phyloP scores from a whole-genome alignment of 2,113 vertebrate species.

The Psittacula cyanocephala region DNA sequence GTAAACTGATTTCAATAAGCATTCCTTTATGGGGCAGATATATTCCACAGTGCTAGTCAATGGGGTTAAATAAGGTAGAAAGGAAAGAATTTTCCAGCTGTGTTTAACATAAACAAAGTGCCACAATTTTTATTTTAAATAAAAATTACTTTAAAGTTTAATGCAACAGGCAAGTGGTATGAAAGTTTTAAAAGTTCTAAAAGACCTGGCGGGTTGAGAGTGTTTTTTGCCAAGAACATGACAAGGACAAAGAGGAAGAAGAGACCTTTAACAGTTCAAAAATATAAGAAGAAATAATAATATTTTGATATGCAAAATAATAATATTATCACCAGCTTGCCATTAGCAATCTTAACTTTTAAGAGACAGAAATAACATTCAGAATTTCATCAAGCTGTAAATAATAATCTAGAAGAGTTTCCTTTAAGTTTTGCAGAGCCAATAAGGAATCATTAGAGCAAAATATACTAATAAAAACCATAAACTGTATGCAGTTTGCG shows the following conservation, averaged over 20 bases:
- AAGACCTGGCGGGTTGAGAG: not conserved
- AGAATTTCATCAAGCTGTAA: not conserved
- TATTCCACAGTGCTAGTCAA: not conserved
- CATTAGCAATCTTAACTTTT: not conserved
- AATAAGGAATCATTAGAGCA: not conserved
- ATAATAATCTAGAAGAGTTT: not conserved
- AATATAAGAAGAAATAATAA: not conserved
- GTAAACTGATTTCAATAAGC: not conserved
- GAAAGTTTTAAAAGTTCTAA: not conserved
- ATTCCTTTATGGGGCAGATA: not conserved
- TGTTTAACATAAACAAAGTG: constrained; percentile 2
- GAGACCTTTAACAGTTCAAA: not conserved
- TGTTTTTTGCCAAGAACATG: not conserved
- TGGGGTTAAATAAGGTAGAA: not conserved
- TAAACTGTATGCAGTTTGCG: not conserved
- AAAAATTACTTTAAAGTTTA: not conserved
- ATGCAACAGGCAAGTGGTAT: not conserved
- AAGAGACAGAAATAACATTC: not conserved
- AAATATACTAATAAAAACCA: not conserved
- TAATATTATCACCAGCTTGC: not conserved
- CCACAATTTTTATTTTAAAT: not conserved
- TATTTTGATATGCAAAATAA: not conserved
- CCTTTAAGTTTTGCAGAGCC: not conserved
- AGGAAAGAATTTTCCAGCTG: not conserved
- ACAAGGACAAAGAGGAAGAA: not conserved